A percentile compares a stretch with the other conserved stretches of the same genome.
Conservation (phyloP, 1,140 invertebrate genomes). For the Periplaneta americana region DNA sequence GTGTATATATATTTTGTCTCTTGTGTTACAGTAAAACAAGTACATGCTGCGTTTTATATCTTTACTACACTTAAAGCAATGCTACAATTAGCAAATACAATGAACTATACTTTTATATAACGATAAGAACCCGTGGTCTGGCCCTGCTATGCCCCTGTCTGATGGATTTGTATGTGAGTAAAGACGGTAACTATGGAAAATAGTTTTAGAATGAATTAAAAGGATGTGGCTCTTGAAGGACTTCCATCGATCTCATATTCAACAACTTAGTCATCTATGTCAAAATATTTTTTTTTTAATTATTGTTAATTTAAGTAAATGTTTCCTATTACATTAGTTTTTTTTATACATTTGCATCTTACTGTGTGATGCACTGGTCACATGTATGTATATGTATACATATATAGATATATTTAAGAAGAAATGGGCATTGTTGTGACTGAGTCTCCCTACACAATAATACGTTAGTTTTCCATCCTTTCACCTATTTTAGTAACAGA, state of each 20-base stretch:
- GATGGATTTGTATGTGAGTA: too few relatives aligned
- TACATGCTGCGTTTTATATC: background rate
- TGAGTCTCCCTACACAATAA: background rate
- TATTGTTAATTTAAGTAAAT: constrained; percentile 6
- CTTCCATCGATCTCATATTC: constrained; percentile 17
- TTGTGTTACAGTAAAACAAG: background rate
- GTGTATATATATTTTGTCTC: too few relatives aligned
- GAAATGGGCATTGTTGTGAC: constrained; percentile 10
- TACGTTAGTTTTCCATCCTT: background rate
- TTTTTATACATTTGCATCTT: background rate
- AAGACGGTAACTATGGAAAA: background rate
- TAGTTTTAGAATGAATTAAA: background rate
- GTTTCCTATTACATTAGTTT: constrained; percentile 17
- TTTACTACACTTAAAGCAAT: background rate
- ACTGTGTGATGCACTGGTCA: background rate
- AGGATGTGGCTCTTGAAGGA: too few relatives aligned
- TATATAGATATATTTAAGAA: too few relatives aligned
- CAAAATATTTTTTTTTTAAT: constrained; percentile 12
- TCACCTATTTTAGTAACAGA: background rate
- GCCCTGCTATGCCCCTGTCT: background rate
- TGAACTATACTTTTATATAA: background rate
- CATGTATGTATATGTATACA: too few relatives aligned
- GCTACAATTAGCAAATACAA: background rate
- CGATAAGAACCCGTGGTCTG: background rate
- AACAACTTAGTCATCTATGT: constrained; percentile 14